phyloP scores from a whole-genome alignment of 2,888 invertebrate species.

The Cynaeus angustus region DNA sequence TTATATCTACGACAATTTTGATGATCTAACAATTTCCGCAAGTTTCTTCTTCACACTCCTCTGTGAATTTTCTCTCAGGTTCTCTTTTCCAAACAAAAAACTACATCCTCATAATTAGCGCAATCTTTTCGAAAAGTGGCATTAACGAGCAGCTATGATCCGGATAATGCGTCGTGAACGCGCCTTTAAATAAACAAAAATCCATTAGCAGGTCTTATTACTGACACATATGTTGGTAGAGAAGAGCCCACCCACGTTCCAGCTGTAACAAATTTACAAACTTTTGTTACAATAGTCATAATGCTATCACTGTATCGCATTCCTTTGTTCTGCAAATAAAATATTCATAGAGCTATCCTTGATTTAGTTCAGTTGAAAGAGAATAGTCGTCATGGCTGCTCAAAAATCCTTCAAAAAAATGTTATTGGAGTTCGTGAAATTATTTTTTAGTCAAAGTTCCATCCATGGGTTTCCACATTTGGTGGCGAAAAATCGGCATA shows the following conservation, averaged over 20 bases:
- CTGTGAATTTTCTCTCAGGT: slow-evolving; percentile 63
- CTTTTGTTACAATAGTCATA: slow-evolving; percentile 38
- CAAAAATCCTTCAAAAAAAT: slow-evolving; percentile 12
- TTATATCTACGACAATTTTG: too few relatives aligned
- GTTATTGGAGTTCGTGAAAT: slow-evolving; percentile 28
- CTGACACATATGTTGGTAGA: slow-evolving; percentile 36
- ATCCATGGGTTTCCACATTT: slow-evolving; percentile 66
- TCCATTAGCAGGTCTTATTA: slow-evolving; percentile 60
- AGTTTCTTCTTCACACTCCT: slow-evolving; percentile 64
- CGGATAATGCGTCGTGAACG: slow-evolving; percentile 50
- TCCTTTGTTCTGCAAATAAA: slow-evolving; percentile 41
- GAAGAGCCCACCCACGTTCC: slow-evolving; percentile 45
- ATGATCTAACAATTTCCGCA: too few relatives aligned
- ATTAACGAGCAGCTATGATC: slow-evolving; percentile 53
- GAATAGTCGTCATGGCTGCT: not conserved
- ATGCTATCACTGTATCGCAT: slow-evolving; percentile 32
- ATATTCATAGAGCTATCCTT: slow-evolving; percentile 23
- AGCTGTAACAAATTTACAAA: slow-evolving; percentile 42
- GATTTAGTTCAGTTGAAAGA: not conserved
- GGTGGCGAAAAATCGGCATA: slow-evolving; percentile 59
- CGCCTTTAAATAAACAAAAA: slow-evolving; percentile 59
- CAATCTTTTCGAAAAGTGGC: slow-evolving; percentile 49
- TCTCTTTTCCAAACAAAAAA: slow-evolving; percentile 23
- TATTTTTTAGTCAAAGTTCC: slow-evolving; percentile 63
- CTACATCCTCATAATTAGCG: slow-evolving; percentile 23